Percentiles rank a stretch among this genome's conserved stretches.
phyloP scores from a whole-genome alignment of 2,888 invertebrate species.

The Zonitis immaculata region DNA sequence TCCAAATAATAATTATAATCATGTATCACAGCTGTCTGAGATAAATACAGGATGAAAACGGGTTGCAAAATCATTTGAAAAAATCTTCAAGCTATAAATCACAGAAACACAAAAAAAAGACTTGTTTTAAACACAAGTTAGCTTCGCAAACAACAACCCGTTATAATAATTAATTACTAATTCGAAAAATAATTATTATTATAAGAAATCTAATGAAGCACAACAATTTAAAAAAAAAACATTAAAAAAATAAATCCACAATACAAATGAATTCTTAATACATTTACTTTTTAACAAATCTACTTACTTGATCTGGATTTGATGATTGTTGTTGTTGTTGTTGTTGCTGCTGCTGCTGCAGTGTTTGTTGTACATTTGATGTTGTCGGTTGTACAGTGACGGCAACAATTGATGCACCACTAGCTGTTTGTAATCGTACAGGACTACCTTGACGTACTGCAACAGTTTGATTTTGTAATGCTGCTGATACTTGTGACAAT shows the following conservation, averaged over 20 bases:
- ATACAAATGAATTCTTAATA: background rate
- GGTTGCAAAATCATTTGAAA: too few species aligned
- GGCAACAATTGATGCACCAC: slow-evolving; percentile 53
- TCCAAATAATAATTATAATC: background rate
- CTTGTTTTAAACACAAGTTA: too few species aligned
- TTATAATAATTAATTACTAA: background rate
- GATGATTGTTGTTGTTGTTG: slow-evolving; percentile 30
- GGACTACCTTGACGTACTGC: slow-evolving; percentile 55
- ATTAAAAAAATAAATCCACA: too few species aligned
- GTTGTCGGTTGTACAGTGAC: slow-evolving; percentile 52
- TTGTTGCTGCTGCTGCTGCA: slow-evolving; percentile 24
- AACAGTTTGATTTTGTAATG: slow-evolving; percentile 51
- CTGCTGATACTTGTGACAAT: slow-evolving; percentile 54
- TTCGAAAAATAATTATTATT: too few species aligned
- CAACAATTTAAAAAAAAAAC: background rate
- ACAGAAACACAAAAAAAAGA: too few species aligned
- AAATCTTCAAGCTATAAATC: background rate
- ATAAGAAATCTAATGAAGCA: background rate
- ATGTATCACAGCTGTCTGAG: background rate
- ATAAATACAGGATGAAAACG: background rate
- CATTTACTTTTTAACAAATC: slow-evolving; percentile 41
- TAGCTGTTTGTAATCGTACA: slow-evolving; percentile 52
- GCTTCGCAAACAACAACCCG: background rate
- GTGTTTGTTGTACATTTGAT: slow-evolving; percentile 31
- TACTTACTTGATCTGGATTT: slow-evolving; percentile 43